Evolutionary conservation across 2,888 invertebrate genomes (phyloP), one percentile per base, ranked within the genome.

Genomic region (Drosophila ezoana): DNA sequence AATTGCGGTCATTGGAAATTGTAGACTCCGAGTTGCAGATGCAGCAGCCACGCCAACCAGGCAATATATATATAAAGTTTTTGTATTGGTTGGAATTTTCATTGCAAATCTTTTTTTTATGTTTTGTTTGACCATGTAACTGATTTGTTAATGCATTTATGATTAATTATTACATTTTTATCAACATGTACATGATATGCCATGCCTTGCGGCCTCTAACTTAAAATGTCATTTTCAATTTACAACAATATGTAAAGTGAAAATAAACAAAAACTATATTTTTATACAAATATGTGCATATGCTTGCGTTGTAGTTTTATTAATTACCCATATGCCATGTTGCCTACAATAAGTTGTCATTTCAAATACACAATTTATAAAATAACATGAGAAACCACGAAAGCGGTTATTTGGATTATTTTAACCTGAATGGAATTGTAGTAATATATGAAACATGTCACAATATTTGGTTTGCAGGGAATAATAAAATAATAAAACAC

Each of bases 1-100:
- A 52, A 72, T 57, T 70, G 67, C 58, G 48, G 43, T 47, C 48
- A 62, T 45, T 58, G 58, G 54, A 68, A 71, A 79, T 72, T 69
- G 64, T 60, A 63, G 57, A 72, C 53, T 41, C 49, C 45, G 28
- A 47, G 18, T 45, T 33, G 47, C 11, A 18, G 18, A n/a, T n/a
- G 40, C 13, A 9, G 16, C 40, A 52, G 14, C 6, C 28, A 41
- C 8, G 40, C 14, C 32, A 37, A 20, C 40, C 43, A 18, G 9
- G 41, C 14, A 38, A 58, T 48, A 38, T 47, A 48, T n/a, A 23
- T 16, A 10, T 32, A 41, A 35, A 16, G 18, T 32, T 14, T 10
- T 23, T 51, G 6, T n/a, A n/a, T 41, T 43, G 33, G 35, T 35
- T 18, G 10, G 11, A 35, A 32, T 37, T 18, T 20, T n/a, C 41